Evolutionary conservation across 1,140 invertebrate species (phyloP).

Genomic region (Orussus abietinus): DNA sequence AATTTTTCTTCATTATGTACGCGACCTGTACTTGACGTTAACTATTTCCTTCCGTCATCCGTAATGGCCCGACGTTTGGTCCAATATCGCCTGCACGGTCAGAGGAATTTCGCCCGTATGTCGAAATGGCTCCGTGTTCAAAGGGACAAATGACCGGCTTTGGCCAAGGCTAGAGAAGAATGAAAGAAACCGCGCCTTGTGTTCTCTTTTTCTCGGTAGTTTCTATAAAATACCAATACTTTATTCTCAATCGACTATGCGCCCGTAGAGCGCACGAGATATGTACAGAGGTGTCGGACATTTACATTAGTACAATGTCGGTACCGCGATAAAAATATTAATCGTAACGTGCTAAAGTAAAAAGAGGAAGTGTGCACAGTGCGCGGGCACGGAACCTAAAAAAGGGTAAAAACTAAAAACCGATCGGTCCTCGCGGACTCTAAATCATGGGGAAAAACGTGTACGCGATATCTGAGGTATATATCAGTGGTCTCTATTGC

Average conservation of each 20-base stretch:
- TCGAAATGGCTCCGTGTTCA: no score
- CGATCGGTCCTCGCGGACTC: no score
- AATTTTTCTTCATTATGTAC: no score
- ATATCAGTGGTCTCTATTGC: conserved; percentile 40
- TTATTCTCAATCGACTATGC: conserved; percentile 43
- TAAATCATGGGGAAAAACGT: conserved; percentile 14
- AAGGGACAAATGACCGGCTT: no score
- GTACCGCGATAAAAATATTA: conserved; percentile 31
- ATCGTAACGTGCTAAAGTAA: conserved; percentile 29
- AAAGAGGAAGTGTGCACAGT: conserved; percentile 25
- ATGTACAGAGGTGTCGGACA: conserved; percentile 32
- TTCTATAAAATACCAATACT: conserved; percentile 48
- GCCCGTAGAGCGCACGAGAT: conserved; percentile 29
- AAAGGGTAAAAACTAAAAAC: conserved; percentile 20
- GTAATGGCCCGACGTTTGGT: no score
- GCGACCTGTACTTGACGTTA: no score
- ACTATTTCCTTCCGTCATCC: no score
- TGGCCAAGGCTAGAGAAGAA: no score
- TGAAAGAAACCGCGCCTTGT: background rate
- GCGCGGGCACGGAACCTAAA: no score
- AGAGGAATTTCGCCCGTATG: no score
- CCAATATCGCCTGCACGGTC: no score
- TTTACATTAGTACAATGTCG: conserved; percentile 34
- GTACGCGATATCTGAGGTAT: conserved; percentile 36
- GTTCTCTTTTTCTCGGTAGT: background rate